Evolutionary conservation across 2,797 vertebrate genomes (phyloP).

Genomic region (Scolopax rusticola): DNA sequence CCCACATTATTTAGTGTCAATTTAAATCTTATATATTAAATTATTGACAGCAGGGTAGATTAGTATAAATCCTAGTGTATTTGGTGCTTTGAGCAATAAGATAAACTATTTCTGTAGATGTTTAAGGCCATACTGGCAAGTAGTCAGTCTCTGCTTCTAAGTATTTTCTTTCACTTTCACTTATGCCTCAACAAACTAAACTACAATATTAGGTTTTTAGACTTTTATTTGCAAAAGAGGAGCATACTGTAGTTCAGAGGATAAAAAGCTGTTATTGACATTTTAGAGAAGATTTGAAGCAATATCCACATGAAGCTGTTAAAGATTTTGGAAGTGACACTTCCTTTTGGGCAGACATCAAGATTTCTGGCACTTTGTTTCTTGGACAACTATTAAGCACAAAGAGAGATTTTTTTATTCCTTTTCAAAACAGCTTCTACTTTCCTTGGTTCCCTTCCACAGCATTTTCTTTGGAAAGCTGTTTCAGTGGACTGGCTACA

Average conservation of each 20-base stretch:
- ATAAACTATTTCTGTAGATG: not conserved
- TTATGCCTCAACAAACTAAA: not conserved
- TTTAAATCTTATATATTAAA: not conserved
- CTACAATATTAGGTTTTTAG: not conserved
- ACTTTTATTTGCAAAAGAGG: not conserved
- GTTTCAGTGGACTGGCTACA: not conserved
- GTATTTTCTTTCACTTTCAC: not conserved
- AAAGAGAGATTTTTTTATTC: not conserved
- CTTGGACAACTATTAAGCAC: not conserved
- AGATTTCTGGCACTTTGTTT: conserved; percentile 6
- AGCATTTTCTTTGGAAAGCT: conserved; percentile 18
- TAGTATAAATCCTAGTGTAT: not conserved
- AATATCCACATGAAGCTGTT: not conserved
- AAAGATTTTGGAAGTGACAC: not conserved
- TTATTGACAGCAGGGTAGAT: not conserved
- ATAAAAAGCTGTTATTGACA: not conserved
- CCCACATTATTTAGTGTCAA: not conserved
- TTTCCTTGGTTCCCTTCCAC: not conserved
- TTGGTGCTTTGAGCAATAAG: not conserved
- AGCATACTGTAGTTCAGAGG: not conserved
- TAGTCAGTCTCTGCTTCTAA: not conserved
- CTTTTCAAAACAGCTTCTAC: not conserved
- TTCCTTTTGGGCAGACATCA: conserved; percentile 2
- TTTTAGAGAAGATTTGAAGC: conserved; percentile 5
- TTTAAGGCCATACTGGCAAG: not conserved